These are phyloP conservation scores for Amblyjoppa fuscipennis DNA, from an alignment of 2,888 invertebrate species.

Conservation along the genomic window DNA sequence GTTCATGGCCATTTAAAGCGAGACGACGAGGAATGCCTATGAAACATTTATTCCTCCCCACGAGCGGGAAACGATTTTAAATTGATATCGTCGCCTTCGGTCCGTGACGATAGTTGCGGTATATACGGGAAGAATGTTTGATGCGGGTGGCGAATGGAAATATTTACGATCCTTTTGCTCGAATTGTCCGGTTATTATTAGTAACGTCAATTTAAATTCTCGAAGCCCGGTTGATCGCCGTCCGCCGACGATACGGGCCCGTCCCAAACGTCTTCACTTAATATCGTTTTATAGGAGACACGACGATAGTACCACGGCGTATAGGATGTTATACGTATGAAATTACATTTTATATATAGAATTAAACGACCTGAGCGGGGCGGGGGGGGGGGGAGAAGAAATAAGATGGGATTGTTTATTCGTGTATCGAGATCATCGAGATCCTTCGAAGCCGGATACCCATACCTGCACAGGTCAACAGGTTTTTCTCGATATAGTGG, in stretches of 20 bases:
- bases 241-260: conserved; percentile 52
- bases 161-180: conserved; percentile 51
- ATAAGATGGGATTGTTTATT: conserved; percentile 65
- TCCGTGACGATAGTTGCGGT: conserved; percentile 6
- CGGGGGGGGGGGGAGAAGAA: neutral
- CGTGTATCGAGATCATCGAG: conserved; percentile 64
- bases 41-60: conserved; percentile 6
- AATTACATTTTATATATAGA: conserved; percentile 22
- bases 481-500: conserved; percentile 61
- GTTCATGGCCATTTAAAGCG: conserved; percentile 8
- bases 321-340: conserved; percentile 39
- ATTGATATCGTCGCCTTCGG: conserved; percentile 32
- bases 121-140: conserved; percentile 32
- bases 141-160: conserved; percentile 62
- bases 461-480: conserved; percentile 59
- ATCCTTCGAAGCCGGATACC: conserved; percentile 48
- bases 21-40: neutral
- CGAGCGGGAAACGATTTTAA: conserved; percentile 24
- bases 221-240: conserved; percentile 43
- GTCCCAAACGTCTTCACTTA: conserved; percentile 62
- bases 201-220: conserved; percentile 63
- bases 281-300: conserved; percentile 58
- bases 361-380: conserved; percentile 30
- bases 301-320: conserved; percentile 54
- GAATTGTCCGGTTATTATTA: conserved; percentile 63